Evolutionary conservation across 2,888 invertebrate genomes (phyloP).

Genomic region (Brassicogethes aeneus): DNA sequence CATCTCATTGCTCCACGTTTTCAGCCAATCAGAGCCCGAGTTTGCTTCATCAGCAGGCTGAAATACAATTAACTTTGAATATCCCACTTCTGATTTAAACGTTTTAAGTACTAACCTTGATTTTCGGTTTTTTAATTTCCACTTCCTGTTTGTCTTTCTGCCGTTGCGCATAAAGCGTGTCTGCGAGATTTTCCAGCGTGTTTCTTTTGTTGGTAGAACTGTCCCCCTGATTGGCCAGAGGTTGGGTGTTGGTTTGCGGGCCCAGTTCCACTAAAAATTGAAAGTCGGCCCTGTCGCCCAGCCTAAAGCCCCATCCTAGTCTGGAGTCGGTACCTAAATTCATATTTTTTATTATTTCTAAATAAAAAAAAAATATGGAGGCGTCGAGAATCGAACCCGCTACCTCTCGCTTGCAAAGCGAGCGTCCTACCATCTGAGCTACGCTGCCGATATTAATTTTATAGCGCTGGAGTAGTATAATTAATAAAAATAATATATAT

Average conservation of each 20-base stretch:
- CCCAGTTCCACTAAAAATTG: slow-evolving; percentile 69
- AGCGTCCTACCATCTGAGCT: too few relatives aligned
- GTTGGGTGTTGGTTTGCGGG: slow-evolving; percentile 66
- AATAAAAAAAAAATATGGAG: slow-evolving; percentile 3
- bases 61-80: too few relatives aligned
- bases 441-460: too few relatives aligned
- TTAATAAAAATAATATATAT: not conserved
- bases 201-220: slow-evolving; percentile 40
- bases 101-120: slow-evolving; percentile 4
- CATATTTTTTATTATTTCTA: not conserved
- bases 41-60: too few relatives aligned
- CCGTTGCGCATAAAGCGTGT: slow-evolving; percentile 35
- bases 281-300: slow-evolving; percentile 75
- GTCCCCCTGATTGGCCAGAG: slow-evolving; percentile 47
- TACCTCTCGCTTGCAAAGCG: too few relatives aligned
- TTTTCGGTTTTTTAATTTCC: slow-evolving; percentile 3
- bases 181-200: slow-evolving; percentile 33
- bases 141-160: slow-evolving; percentile 39
- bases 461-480: not conserved
- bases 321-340: slow-evolving; percentile 69
- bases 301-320: slow-evolving; percentile 68
- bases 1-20: slow-evolving; percentile 54
- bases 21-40: slow-evolving; percentile 47
- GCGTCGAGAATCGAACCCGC: not conserved
- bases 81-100: not conserved